Base-by-base conservation (phyloP, 2,888 invertebrate species). In the Dioctria linearis region DNA sequence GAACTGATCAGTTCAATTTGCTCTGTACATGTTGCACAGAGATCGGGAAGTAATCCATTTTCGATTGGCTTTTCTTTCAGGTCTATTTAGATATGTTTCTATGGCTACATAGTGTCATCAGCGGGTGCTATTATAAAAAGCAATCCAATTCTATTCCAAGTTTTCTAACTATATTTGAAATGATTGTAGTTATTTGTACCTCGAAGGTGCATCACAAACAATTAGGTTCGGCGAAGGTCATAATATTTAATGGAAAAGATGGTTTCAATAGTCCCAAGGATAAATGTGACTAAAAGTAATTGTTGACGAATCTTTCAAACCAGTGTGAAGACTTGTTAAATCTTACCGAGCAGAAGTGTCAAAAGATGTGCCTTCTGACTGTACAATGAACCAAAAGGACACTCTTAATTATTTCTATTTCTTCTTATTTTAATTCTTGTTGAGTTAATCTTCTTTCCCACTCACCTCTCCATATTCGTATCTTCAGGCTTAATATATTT, bases 1-100 rank as follows among this genome's bases (percentile, higher is more conserved):
- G 71, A 71, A 71, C 71, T 71, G 71, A 71, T 71, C 71, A n/a
- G 54, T 46, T 71, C 71, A 71, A 71, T 71, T 71, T 71, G 71
- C 71, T 51, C 9, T 49, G 71, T 54, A 11, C 46, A 13, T 6
- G 8, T 67, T 67, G 42, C 46, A n/a, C 65, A 25, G 25, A 46
- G 43, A 46, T 67, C 67, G 67, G 42, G 46, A 67, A 49, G 49
- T 46, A 43, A 46, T 43, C 13, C 67, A 67, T 67, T 67, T 67
- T 67, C 46, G 67, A 43, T 67, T 46, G 40, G 49, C 49, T 46
- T 25, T 25, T 25, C 25, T 25, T 25, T 25, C 25, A 25, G 25
- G 25, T 0, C 25, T 25, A 25, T 25, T 25, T 25, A 25, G 25
- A 25, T 25, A 25, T 25, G 25, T 25, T 25, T 25, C 25, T 25